phyloP scores from a whole-genome alignment of 2,113 vertebrate genomes.

The Pygathrix nemaeus region DNA sequence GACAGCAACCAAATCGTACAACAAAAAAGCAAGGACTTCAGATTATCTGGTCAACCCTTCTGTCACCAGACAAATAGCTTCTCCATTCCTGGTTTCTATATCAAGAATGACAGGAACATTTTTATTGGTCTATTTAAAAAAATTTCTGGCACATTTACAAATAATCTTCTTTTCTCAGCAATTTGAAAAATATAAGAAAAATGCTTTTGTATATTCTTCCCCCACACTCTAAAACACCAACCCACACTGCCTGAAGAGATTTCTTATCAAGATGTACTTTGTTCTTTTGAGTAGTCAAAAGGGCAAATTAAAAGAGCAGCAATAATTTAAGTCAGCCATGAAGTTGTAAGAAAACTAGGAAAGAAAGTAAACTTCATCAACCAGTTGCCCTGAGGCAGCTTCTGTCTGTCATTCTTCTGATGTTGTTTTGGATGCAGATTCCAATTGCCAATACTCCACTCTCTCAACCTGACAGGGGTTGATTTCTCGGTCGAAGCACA shows the following conservation, averaged over 20 bases:
- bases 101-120: neutral
- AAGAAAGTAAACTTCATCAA: slow-evolving; percentile 13
- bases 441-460: neutral
- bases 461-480: neutral
- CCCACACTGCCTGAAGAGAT: neutral
- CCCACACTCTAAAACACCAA: neutral
- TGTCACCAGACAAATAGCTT: neutral
- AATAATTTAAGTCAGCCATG: neutral
- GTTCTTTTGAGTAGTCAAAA: slow-evolving; percentile 25
- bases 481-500: neutral
- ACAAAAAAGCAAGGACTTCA: neutral
- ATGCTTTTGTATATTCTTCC: neutral
- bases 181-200: slow-evolving; percentile 39
- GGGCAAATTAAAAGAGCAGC: slow-evolving; percentile 23
- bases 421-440: neutral
- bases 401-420: neutral
- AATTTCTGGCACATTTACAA: neutral
- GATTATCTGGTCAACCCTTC: neutral
- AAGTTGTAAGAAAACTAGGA: neutral
- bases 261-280: slow-evolving; percentile 49
- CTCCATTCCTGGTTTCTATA: neutral
- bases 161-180: neutral
- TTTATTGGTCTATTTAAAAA: neutral
- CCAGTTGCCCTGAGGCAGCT: neutral
- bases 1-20: neutral